Base-by-base conservation (phyloP, 1,140 invertebrate genomes). In the Drosophila kurseongensis region DNA sequence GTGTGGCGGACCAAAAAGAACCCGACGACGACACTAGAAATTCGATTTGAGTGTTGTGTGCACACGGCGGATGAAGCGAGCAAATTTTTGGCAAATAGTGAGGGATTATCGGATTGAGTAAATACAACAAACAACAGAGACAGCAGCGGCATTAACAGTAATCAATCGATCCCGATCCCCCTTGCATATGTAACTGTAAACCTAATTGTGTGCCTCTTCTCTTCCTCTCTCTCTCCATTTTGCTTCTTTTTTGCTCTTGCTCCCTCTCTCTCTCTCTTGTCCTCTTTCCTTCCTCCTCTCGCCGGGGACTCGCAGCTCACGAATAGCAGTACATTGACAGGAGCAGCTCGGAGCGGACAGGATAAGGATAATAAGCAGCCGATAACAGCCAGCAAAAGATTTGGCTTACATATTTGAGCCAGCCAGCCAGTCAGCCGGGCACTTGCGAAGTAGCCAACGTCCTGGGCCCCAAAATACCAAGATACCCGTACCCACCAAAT, bases 31-130 rank as follows among this genome's bases (percentile, higher is more conserved):
- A 88, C 72, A 58, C 65, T 66, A 83, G 83, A 81, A 88, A 88
- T 86, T 88, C 75, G 79, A 86, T 89, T 88, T 86, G 82, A 81
- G 69, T 83, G 81, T 72, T 86, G 78, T 86, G 78, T 82, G 79
- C 73, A 66, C 66, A 66, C 72, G 61, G 78, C 72, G 61, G 78
- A 75, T 56, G 83, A 82, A 78, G 74, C 73, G 55, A 76, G 55
- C 74, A 65, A 32, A 75, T 65, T 75, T 76, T 75, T 79, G 77
- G 75, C 83, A 54, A 80, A 88, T 77, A 78, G 80, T 81, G 69
- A 75, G 75, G 60, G 79, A 79, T 88, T 88, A 86, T 77, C 72
- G 73, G 60, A 45, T 76, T 82, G 74, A 78, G 62, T 58, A 86
- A 88, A 75, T 75, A 44, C 58, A 80, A 71, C 60, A 78, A 47